Percentiles rank a stretch among this genome's conserved stretches.
Evolutionary conservation across 2,113 vertebrate genomes (phyloP).

Genomic region (Eupsittula cactorum): DNA sequence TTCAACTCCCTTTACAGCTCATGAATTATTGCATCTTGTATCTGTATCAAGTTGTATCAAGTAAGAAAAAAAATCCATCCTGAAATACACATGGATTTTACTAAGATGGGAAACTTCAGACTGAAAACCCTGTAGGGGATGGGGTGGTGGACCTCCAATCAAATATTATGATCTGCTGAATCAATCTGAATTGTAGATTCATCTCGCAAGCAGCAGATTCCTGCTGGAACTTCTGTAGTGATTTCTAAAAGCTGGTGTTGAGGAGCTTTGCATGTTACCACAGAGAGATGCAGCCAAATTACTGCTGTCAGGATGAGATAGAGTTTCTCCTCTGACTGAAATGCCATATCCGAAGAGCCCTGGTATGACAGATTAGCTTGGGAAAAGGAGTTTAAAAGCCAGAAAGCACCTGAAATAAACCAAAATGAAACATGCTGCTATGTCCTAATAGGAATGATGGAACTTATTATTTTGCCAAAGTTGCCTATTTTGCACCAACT

Average conservation of each 20-base stretch:
- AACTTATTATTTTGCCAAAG: neutral
- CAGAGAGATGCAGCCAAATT: conserved; percentile 24
- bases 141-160: conserved; percentile 40
- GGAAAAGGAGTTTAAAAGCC: conserved; percentile 14
- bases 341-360: neutral
- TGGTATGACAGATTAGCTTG: neutral
- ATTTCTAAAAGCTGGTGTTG: conserved; percentile 21
- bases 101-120: neutral
- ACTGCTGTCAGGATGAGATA: conserved; percentile 29
- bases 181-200: conserved; percentile 59
- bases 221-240: conserved; percentile 50
- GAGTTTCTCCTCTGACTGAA: neutral
- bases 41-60: neutral
- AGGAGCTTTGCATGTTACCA: conserved; percentile 22
- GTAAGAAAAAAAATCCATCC: neutral
- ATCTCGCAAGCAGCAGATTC: conserved; percentile 36
- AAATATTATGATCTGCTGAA: conserved; percentile 64
- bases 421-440: neutral
- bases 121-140: conserved; percentile 24
- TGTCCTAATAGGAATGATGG: neutral
- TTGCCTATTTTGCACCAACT: neutral
- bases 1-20: neutral
- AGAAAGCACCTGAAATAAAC: neutral
- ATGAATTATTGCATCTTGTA: neutral
- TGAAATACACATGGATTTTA: conserved; percentile 53